phyloP scores from a whole-genome alignment of 2,113 vertebrate species.

The Tonatia bakeri region DNA sequence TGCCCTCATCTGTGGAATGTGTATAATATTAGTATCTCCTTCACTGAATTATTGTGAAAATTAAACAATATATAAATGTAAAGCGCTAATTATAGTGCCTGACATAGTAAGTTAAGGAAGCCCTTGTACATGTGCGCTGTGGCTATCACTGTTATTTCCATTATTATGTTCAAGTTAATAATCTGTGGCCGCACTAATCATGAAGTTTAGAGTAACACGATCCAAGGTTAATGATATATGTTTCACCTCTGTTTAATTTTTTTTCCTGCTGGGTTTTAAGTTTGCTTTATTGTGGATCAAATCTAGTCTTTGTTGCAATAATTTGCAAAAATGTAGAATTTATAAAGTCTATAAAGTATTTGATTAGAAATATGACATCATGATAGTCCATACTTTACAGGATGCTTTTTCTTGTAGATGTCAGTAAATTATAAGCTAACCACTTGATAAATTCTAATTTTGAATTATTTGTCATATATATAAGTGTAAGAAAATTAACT shows the following conservation, averaged over 20 bases:
- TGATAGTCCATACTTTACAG: background rate
- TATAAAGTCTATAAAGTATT: background rate
- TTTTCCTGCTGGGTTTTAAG: background rate
- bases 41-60: background rate
- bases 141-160: background rate
- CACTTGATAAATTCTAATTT: constrained; percentile 26
- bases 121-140: background rate
- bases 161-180: background rate
- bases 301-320: background rate
- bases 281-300: background rate
- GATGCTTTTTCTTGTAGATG: background rate
- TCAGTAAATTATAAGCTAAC: background rate
- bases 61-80: background rate
- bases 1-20: background rate
- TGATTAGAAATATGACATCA: background rate
- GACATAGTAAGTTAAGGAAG: background rate
- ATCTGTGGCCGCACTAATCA: background rate
- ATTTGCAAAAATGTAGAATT: background rate
- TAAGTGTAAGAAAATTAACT: background rate
- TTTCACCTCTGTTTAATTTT: constrained; percentile 6
- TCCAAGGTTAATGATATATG: background rate
- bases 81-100: background rate
- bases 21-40: background rate
- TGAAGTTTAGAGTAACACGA: background rate
- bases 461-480: background rate